Evolutionary conservation across 2,888 invertebrate species (phyloP).

Genomic region (Sylvicola cinctus): DNA sequence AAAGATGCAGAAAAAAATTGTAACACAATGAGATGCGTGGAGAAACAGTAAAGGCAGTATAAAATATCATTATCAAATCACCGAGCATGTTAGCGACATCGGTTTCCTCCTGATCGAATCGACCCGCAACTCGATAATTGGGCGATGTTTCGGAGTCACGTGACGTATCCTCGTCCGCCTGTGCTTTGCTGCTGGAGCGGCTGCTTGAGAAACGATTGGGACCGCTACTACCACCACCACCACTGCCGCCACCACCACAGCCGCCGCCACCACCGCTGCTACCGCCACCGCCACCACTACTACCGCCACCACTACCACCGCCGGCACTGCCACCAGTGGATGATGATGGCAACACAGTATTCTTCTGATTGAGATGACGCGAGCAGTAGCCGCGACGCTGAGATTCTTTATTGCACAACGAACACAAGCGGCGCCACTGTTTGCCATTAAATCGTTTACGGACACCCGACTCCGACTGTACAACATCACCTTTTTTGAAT

Average conservation of each 20-base stretch:
- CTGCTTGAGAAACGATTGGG: conserved; percentile 11
- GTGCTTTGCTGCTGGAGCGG: conserved; percentile 28
- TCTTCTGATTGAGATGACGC: conserved; percentile 80
- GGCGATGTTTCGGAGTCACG: conserved; percentile 76
- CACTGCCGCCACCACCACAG: too few relatives aligned
- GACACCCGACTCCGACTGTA: conserved; percentile 45
- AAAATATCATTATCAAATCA: conserved; percentile 19
- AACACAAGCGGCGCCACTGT: conserved; percentile 95
- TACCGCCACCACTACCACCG: too few relatives aligned
- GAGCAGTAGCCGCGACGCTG: conserved; percentile 95
- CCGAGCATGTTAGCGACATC: conserved; percentile 94
- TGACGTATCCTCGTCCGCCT: conserved; percentile 66
- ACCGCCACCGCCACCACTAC: too few relatives aligned
- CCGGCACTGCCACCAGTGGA: conserved; percentile 7
- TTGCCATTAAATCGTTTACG: conserved; percentile 99
- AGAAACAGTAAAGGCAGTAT: too few relatives aligned
- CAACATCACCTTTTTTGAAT: conserved; percentile 92
- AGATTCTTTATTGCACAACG: conserved; percentile 91
- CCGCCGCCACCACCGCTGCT: too few relatives aligned
- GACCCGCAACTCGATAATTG: conserved; percentile 61
- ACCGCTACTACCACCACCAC: too few relatives aligned
- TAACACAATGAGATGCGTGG: too few relatives aligned
- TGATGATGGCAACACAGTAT: conserved; percentile 27
- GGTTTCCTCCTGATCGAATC: conserved; percentile 85
- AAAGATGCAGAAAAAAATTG: too few relatives aligned